Conservation (phyloP, 1,140 invertebrate species). For the Cydia strobilella region DNA sequence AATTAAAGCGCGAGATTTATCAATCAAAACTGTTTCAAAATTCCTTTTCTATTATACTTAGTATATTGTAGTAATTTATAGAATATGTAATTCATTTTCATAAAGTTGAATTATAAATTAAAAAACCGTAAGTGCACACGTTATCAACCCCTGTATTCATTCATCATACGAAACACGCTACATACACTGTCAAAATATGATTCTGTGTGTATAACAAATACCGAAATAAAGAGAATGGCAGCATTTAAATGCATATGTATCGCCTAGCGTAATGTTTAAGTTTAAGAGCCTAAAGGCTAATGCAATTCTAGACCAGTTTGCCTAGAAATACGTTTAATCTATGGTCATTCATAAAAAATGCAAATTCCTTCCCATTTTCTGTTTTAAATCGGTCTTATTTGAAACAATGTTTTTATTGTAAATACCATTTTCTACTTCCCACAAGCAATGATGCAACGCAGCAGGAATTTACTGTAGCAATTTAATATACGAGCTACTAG, state of each 20-base stretch:
- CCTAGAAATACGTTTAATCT: not conserved
- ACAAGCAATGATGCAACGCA: too few species aligned
- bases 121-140: too few species aligned
- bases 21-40: too few species aligned
- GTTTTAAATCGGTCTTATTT: not conserved
- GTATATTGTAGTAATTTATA: too few species aligned
- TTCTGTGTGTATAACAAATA: slow-evolving; percentile 33
- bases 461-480: too few species aligned
- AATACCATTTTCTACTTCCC: too few species aligned
- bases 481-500: too few species aligned
- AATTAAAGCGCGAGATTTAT: too few species aligned
- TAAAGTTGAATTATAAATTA: too few species aligned
- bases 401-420: not conserved
- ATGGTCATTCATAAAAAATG: not conserved
- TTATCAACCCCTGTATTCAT: too few species aligned
- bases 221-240: slow-evolving; percentile 42
- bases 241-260: slow-evolving; percentile 55
- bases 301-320: not conserved
- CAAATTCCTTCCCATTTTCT: not conserved
- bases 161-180: not conserved
- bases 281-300: slow-evolving; percentile 10
- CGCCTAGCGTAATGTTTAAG: slow-evolving; percentile 33
- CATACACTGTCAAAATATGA: not conserved
- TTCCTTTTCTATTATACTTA: too few species aligned
- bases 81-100: too few species aligned